Evolutionary conservation across 2,113 vertebrate species (phyloP).

Genomic region (Xenopus borealis): DNA sequence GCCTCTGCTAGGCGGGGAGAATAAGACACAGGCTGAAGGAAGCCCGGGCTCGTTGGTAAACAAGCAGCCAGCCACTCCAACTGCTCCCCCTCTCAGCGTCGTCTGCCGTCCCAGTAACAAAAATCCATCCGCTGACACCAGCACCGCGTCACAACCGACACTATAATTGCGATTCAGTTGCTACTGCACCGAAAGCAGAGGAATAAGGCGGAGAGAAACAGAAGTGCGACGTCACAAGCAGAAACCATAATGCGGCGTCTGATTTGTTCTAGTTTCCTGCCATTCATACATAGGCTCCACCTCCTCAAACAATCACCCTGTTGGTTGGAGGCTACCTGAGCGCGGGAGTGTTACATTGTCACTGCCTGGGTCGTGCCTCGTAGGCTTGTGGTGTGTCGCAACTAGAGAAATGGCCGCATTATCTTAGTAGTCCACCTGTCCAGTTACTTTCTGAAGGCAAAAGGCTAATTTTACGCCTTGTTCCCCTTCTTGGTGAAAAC

Average conservation of each 20-base stretch:
- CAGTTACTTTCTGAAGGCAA: too few species aligned
- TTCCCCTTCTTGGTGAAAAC: too few species aligned
- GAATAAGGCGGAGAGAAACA: conserved; percentile 12
- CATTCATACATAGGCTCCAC: neutral
- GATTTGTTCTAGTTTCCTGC: neutral
- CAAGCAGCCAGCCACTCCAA: neutral
- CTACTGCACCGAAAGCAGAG: conserved; percentile 28
- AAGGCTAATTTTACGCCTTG: too few species aligned
- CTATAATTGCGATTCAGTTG: neutral
- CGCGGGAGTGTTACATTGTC: neutral
- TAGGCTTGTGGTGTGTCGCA: too few species aligned
- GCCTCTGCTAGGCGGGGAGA: conserved; percentile 3
- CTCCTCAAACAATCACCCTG: conserved; percentile 8
- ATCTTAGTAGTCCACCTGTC: too few species aligned
- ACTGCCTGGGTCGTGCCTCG: too few species aligned
- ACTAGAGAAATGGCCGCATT: too few species aligned
- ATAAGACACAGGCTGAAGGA: neutral
- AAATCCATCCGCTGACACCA: neutral
- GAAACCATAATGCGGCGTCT: neutral
- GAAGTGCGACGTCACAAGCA: conserved; percentile 14
- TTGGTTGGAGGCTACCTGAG: conserved; percentile 20
- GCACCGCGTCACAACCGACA: neutral
- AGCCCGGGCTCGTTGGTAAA: too few species aligned
- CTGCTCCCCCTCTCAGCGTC: neutral
- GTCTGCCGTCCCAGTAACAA: neutral